Conservation (phyloP, 2,888 invertebrate species). For the Rhaphigaster nebulosa region DNA sequence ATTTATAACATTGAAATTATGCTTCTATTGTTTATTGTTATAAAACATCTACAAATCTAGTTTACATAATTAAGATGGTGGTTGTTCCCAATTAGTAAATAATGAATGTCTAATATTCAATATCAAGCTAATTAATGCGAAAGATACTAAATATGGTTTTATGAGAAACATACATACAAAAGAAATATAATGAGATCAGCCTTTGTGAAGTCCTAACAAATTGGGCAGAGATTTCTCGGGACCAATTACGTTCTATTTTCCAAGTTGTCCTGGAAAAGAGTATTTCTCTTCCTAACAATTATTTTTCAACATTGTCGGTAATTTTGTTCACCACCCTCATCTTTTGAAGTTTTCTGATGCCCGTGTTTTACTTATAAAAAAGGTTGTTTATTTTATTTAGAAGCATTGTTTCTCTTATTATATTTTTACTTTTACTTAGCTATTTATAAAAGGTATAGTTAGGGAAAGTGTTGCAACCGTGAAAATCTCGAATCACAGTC, state of each 20-base stretch:
- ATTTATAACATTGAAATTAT: too few species aligned
- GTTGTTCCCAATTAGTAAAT: not conserved
- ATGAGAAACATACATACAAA: not conserved
- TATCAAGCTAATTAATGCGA: not conserved
- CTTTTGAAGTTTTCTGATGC: not conserved
- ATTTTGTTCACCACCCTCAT: not conserved
- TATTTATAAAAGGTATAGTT: too few species aligned
- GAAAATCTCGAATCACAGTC: too few species aligned
- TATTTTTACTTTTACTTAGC: too few species aligned
- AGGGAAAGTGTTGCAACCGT: too few species aligned
- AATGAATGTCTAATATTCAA: not conserved
- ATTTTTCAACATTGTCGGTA: not conserved
- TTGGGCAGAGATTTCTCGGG: not conserved
- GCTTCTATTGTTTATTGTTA: too few species aligned
- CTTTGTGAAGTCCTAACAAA: not conserved
- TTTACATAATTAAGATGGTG: not conserved
- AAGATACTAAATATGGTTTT: not conserved
- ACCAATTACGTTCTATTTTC: not conserved
- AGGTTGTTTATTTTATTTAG: too few species aligned
- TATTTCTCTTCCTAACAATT: not conserved
- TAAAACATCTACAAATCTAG: not conserved
- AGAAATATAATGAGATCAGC: not conserved
- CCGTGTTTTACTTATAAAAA: too few species aligned
- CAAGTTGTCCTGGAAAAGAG: not conserved
- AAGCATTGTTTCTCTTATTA: too few species aligned